phyloP scores from a whole-genome alignment of 2,797 vertebrate genomes.

The Poecilia picta region DNA sequence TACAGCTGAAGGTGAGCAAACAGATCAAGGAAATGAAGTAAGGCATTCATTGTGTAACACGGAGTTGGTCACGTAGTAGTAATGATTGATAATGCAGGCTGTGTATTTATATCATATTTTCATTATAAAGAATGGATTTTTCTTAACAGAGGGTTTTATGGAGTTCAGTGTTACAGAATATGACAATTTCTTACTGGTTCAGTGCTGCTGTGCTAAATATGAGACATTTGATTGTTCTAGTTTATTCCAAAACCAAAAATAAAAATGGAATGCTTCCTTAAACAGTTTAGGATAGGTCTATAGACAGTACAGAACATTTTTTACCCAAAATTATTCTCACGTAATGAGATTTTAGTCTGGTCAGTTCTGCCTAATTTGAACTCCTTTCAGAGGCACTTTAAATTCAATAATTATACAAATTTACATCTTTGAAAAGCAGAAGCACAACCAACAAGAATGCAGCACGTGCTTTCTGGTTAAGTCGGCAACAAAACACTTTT shows the following conservation, averaged over 20 bases:
- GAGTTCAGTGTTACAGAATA: not conserved
- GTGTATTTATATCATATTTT: not conserved
- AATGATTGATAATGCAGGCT: constrained; percentile 4
- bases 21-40: not conserved
- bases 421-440: too few species aligned
- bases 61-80: constrained; percentile 2
- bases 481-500: too few species aligned
- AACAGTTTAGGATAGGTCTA: too few species aligned
- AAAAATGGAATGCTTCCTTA: not conserved
- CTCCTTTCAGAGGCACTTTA: too few species aligned
- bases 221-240: not conserved
- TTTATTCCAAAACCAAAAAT: not conserved
- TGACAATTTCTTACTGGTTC: not conserved
- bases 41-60: not conserved
- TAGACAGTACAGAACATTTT: too few species aligned
- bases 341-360: too few species aligned
- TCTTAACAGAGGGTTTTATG: not conserved
- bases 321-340: too few species aligned
- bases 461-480: too few species aligned
- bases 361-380: too few species aligned
- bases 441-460: too few species aligned
- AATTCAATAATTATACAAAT: too few species aligned
- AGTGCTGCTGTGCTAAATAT: not conserved
- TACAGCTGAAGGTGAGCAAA: not conserved
- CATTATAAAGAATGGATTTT: not conserved